phyloP scores from a whole-genome alignment of 2,888 invertebrate species.

The Macrosoma leucophasiata region DNA sequence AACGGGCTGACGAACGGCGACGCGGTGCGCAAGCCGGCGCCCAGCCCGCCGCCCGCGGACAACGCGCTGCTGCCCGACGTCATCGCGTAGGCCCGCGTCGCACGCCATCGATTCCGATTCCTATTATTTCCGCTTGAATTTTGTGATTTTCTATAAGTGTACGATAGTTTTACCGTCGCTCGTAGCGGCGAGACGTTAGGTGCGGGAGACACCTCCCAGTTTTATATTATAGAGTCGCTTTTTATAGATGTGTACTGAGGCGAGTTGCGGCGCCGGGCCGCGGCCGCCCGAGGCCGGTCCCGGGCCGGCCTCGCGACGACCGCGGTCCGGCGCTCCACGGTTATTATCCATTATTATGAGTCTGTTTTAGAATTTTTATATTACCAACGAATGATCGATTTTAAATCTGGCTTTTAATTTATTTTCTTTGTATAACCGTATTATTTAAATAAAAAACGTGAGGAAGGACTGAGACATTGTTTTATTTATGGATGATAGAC shows the following conservation, averaged over 20 bases:
- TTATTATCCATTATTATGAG: slow-evolving; percentile 66
- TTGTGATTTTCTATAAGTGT: slow-evolving; percentile 75
- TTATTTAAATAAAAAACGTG: slow-evolving; percentile 69
- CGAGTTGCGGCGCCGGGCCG: slow-evolving; percentile 24
- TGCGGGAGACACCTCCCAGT: slow-evolving; percentile 65
- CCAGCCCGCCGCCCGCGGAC: slow-evolving; percentile 64
- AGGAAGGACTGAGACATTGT: slow-evolving; percentile 70
- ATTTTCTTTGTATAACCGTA: slow-evolving; percentile 75
- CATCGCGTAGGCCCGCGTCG: slow-evolving; percentile 52
- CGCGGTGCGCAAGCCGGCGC: slow-evolving; percentile 61
- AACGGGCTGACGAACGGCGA: slow-evolving; percentile 35
- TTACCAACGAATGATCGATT: slow-evolving; percentile 73
- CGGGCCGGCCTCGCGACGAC: no score
- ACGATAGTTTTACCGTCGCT: slow-evolving; percentile 62
- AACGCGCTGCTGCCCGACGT: slow-evolving; percentile 63
- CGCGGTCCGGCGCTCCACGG: slow-evolving; percentile 33
- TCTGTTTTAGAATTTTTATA: slow-evolving; percentile 75
- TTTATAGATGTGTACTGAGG: slow-evolving; percentile 60
- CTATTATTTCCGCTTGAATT: slow-evolving; percentile 73
- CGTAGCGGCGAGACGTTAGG: slow-evolving; percentile 60
- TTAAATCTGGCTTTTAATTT: slow-evolving; percentile 72
- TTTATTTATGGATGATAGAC: slow-evolving; percentile 62
- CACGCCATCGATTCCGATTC: slow-evolving; percentile 42
- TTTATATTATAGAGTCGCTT: slow-evolving; percentile 73
- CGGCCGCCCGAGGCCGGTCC: no score